These are phyloP conservation scores for Lamellibrachia columna DNA, from an alignment of 2,888 invertebrate genomes.

Conservation along the genomic window DNA sequence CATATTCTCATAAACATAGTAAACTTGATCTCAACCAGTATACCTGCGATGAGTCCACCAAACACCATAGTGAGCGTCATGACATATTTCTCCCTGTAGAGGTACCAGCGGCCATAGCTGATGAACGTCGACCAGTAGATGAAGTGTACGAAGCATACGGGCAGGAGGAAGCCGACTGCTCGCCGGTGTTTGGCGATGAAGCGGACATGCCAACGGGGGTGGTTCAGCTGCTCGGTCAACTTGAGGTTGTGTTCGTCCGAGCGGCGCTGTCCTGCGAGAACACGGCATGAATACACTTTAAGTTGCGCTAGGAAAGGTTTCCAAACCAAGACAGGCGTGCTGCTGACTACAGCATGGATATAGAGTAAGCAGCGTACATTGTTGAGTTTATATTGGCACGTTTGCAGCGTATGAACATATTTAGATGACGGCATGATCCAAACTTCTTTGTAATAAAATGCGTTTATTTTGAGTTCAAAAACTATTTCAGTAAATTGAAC, in stretches of 20 bases:
- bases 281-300: background rate
- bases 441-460: no score
- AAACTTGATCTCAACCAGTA: slow-evolving; percentile 48
- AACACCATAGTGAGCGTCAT: slow-evolving; percentile 40
- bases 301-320: no score
- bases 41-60: slow-evolving; percentile 23
- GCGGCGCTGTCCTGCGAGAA: background rate
- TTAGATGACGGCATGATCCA: no score
- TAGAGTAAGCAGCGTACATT: background rate
- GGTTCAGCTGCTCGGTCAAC: slow-evolving; percentile 11
- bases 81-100: slow-evolving; percentile 54
- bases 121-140: slow-evolving; percentile 56
- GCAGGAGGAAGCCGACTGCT: slow-evolving; percentile 32
- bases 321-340: no score
- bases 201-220: slow-evolving; percentile 28
- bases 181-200: slow-evolving; percentile 34
- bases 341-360: background rate
- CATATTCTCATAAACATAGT: background rate
- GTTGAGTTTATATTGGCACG: background rate
- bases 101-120: slow-evolving; percentile 49
- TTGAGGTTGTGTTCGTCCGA: background rate
- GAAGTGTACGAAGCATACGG: slow-evolving; percentile 42
- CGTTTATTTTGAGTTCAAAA: no score
- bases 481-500: no score
- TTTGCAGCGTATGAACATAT: no score